These are phyloP conservation scores for Tachycineta bicolor DNA, from an alignment of 2,113 vertebrate genomes.

Conservation along the genomic window DNA sequence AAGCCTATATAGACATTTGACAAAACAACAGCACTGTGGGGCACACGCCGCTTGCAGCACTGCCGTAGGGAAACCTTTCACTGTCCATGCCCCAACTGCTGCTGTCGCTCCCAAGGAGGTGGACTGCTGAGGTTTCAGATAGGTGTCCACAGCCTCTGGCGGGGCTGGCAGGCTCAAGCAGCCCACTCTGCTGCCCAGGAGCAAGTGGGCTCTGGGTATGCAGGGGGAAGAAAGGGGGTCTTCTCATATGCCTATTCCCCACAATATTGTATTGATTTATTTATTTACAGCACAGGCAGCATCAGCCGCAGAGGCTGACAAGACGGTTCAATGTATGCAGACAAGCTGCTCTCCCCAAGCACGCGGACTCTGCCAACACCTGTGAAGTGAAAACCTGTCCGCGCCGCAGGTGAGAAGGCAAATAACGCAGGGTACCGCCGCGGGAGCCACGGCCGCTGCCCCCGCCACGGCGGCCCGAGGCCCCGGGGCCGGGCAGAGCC, in stretches of 20 bases:
- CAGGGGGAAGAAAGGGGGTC: neutral
- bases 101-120: neutral
- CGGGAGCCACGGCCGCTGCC: neutral
- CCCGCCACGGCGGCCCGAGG: neutral
- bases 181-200: neutral
- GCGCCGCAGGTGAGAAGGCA: neutral
- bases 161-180: fast-evolving
- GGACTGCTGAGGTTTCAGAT: fast-evolving
- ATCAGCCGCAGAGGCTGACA: neutral
- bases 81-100: too few relatives aligned
- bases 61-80: neutral
- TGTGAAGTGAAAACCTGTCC: neutral
- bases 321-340: neutral
- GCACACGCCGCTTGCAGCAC: neutral
- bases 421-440: too few relatives aligned
- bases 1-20: neutral
- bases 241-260: neutral
- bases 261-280: neutral
- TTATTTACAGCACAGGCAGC: neutral
- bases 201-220: fast-evolving
- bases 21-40: neutral
- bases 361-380: neutral
- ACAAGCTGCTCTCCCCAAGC: neutral
- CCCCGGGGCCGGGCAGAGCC: neutral
- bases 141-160: neutral